Conservation (phyloP, 2,888 invertebrate genomes). For the Drosophila merina region DNA sequence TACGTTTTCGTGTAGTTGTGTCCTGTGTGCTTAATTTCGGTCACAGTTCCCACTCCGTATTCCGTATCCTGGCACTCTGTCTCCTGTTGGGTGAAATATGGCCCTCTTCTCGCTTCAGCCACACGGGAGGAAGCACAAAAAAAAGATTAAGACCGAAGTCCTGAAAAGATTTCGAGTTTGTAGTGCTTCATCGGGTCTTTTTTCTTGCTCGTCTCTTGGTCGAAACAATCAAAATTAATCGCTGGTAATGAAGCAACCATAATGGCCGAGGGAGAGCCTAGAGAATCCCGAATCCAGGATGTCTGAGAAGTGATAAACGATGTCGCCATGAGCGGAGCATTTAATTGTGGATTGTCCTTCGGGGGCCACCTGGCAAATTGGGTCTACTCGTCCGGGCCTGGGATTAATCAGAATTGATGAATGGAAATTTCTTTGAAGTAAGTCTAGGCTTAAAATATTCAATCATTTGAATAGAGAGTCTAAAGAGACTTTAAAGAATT, state of each 20-base stretch:
- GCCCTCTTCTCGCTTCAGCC: constrained; percentile 42
- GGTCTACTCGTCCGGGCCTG: constrained; percentile 34
- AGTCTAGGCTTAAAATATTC: constrained; percentile 19
- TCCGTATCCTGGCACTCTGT: constrained; percentile 16
- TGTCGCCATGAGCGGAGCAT: constrained; percentile 60
- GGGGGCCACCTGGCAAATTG: constrained; percentile 40
- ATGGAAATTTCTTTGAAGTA: constrained; percentile 37
- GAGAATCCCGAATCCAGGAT: constrained; percentile 15
- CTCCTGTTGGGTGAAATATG: constrained; percentile 73
- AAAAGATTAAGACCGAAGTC: constrained; percentile 8
- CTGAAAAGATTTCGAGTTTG: constrained; percentile 26
- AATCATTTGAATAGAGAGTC: background rate
- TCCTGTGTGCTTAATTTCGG: constrained; percentile 74
- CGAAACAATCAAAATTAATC: constrained; percentile 76
- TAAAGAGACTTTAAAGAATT: background rate
- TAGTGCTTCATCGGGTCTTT: constrained; percentile 16
- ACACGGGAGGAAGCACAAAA: background rate
- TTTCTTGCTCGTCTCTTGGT: constrained; percentile 23
- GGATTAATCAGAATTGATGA: constrained; percentile 52
- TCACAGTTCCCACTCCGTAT: constrained; percentile 36
- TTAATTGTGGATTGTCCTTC: constrained; percentile 70
- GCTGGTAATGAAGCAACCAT: constrained; percentile 67
- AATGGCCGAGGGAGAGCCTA: constrained; percentile 38
- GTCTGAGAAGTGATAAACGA: constrained; percentile 65
- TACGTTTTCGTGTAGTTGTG: constrained; percentile 78